These are phyloP conservation scores for Andrena hattorfiana DNA, from an alignment of 2,888 invertebrate genomes.

Conservation along the genomic window DNA sequence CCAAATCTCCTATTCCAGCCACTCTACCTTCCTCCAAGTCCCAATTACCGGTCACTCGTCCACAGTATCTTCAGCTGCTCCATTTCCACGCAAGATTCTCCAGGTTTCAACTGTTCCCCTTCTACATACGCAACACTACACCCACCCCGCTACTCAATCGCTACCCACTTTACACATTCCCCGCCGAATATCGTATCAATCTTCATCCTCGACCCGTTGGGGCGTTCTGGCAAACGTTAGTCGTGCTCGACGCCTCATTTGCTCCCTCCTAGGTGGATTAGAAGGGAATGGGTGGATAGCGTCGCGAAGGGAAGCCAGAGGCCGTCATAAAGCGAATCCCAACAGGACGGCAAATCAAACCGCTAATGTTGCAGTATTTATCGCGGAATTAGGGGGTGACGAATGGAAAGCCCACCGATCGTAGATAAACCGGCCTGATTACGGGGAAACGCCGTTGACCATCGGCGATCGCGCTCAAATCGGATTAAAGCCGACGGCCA, in stretches of 20 bases:
- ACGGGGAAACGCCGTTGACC: constrained; percentile 27
- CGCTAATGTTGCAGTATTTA: constrained; percentile 68
- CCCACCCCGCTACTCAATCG: neutral
- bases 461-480: constrained; percentile 57
- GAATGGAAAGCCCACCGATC: constrained; percentile 58
- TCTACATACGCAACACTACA: too few species aligned
- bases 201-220: too few species aligned
- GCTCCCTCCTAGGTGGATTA: neutral
- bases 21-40: too few species aligned
- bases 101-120: too few species aligned
- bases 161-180: neutral
- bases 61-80: too few species aligned
- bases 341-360: constrained; percentile 60
- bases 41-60: too few species aligned
- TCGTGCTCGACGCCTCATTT: constrained; percentile 23
- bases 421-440: constrained; percentile 66
- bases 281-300: neutral
- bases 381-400: constrained; percentile 66
- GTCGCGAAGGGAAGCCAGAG: neutral
- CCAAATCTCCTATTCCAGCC: too few species aligned
- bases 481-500: constrained; percentile 50
- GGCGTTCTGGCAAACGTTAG: neutral
- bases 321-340: constrained; percentile 32
- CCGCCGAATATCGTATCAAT: too few species aligned
- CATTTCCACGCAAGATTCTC: too few species aligned